Percentiles rank a stretch among this genome's conserved stretches.
Evolutionary conservation across 2,797 vertebrate genomes (phyloP).

Genomic region (Malurus leucopterus): DNA sequence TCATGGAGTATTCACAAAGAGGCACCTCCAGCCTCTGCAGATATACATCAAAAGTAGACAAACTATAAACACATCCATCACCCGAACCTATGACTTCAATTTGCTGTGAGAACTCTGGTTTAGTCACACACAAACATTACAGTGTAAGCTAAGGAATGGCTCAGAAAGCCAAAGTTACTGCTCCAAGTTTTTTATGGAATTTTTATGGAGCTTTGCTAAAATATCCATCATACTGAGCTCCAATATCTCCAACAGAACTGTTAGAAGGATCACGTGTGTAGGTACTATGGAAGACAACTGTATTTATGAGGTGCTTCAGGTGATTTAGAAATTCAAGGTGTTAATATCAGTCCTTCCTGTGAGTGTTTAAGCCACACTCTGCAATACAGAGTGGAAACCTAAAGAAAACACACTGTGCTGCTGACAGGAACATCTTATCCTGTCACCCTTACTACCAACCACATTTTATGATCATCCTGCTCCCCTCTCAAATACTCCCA

Average conservation of each 20-base stretch:
- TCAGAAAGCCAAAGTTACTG: not conserved
- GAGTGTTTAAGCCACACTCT: not conserved
- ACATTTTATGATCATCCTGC: not conserved
- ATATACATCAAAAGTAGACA: not conserved
- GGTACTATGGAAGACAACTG: not conserved
- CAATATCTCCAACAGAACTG: not conserved
- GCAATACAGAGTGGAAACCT: not conserved
- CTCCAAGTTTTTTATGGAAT: not conserved
- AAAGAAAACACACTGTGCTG: accelerated
- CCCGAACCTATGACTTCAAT: not conserved
- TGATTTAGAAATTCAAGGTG: not conserved
- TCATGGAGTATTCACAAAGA: not conserved
- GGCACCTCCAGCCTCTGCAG: not conserved
- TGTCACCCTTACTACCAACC: not conserved
- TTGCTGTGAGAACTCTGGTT: not conserved
- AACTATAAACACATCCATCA: not conserved
- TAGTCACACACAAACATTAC: not conserved
- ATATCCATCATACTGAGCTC: not conserved
- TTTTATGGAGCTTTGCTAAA: not conserved
- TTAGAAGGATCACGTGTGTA: not conserved
- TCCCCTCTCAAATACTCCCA: not conserved
- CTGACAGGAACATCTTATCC: not conserved
- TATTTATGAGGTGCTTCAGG: not conserved
- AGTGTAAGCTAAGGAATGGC: not conserved
- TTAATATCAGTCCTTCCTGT: not conserved